A percentile compares a stretch with the other conserved stretches of the same genome.
These are phyloP conservation scores for Emesis russula DNA, from an alignment of 2,888 invertebrate genomes.

Conservation along the genomic window DNA sequence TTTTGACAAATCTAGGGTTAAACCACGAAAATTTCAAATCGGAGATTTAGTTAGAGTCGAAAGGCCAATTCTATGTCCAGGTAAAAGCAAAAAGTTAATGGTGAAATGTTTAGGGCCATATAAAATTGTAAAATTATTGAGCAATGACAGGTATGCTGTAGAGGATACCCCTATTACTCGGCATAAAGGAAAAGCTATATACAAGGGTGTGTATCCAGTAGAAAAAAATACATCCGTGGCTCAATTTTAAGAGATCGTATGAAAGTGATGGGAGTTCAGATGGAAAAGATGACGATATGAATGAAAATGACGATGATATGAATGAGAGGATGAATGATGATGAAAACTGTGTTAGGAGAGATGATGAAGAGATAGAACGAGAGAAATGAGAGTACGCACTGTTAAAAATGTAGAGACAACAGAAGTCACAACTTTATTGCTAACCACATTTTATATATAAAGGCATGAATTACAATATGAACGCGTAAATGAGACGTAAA, in stretches of 20 bases:
- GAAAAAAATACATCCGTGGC: conserved; percentile 16
- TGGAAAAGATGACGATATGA: not conserved
- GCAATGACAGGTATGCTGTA: not conserved
- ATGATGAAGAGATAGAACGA: not conserved
- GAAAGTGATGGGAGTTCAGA: not conserved
- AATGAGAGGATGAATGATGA: not conserved
- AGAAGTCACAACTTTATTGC: not conserved
- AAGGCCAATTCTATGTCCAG: not conserved
- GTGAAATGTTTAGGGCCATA: not conserved
- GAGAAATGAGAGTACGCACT: too few relatives aligned
- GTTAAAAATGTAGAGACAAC: not conserved
- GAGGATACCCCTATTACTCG: conserved; percentile 25
- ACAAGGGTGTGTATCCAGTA: conserved; percentile 11
- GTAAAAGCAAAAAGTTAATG: not conserved
- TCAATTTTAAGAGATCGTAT: conserved; percentile 16
- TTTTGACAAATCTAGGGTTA: not conserved
- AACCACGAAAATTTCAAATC: not conserved
- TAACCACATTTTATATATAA: not conserved
- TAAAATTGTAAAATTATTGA: not conserved
- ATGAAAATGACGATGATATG: not conserved
- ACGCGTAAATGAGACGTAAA: too few relatives aligned
- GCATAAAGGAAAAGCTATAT: conserved; percentile 13
- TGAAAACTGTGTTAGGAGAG: not conserved
- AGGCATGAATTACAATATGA: not conserved
- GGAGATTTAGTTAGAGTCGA: not conserved